Base-by-base conservation (phyloP, 2,797 vertebrate species). In the Cynodonichthys magdalenae region DNA sequence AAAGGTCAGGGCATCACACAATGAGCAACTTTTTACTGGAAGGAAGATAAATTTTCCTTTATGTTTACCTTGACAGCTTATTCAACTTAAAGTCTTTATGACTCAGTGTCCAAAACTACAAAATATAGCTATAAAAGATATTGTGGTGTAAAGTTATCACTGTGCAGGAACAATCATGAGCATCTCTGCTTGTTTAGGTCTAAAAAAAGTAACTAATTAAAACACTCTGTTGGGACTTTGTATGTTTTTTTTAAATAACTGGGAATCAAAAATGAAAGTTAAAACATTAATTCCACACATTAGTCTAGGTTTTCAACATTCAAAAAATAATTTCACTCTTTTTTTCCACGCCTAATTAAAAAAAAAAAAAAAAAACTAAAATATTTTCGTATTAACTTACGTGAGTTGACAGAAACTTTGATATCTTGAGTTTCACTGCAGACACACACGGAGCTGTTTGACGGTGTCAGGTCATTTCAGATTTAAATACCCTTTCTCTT, bases 21-120 rank as follows among this genome's bases (percentile, higher is more conserved):
- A 84, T 89, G 84, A 55, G 82, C 74, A 90, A 89, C 59, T 58
- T 61, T 2, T 56, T 66, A 58, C 70, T 58, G 39, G n/a, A 69
- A 50, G 41, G 64, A 73, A 77, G 57, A 82, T 42, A 83, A 74
- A 72, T 50, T 62, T 62, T 69, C 66, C 86, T 90, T 87, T 84
- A 89, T 88, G 81, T 89, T 90, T 84, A 87, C 67, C 90, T 76
- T 62, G 65, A 61, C 70, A 65, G 47, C 44, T 34, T 50, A 45
- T 67, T 18, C 63, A 27, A 50, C 44, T 39, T 31, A 66, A 78
- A 42, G 49, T 24, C 65, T 63, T 27, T 3, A 41, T 53, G 39
- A 59, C 52, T 63, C 7, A 48, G 12, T 52, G 12, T 55, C 15
- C 63, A 56, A 28, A 28, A 28, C 18, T 14, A 53, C 6, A 53